A percentile compares a stretch with the other conserved stretches of the same genome.
Evolutionary conservation across 2,113 vertebrate genomes (phyloP).

Genomic region (Coturnix japonica): DNA sequence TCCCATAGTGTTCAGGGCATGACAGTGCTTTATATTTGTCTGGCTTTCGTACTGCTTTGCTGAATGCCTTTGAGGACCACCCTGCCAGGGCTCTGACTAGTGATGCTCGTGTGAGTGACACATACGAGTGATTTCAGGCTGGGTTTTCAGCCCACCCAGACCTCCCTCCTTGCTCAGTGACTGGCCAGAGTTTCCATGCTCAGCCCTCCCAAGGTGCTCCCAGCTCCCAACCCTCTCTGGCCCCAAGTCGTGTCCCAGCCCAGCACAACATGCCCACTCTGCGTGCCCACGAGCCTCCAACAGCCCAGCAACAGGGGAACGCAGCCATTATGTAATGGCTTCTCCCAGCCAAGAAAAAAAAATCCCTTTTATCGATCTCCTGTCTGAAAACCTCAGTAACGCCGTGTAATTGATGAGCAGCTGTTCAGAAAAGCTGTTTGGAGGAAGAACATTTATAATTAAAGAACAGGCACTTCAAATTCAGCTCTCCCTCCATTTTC

Average conservation of each 20-base stretch:
- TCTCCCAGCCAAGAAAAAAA: slow-evolving; percentile 51
- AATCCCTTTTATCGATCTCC: slow-evolving; percentile 65
- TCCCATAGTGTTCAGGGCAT: neutral
- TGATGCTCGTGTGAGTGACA: neutral
- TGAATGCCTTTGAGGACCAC: neutral
- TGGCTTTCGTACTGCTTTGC: neutral
- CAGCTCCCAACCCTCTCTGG: fast-evolving
- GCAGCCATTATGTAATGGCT: slow-evolving; percentile 69
- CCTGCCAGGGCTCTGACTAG: neutral
- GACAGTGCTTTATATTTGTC: neutral
- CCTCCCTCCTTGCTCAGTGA: neutral
- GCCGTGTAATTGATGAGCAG: slow-evolving; percentile 62
- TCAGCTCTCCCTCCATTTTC: slow-evolving; percentile 47
- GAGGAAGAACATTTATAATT: slow-evolving; percentile 70
- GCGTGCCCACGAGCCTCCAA: neutral
- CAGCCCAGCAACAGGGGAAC: slow-evolving; percentile 4
- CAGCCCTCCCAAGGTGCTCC: neutral
- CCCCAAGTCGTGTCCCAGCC: neutral
- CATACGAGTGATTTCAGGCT: fast-evolving
- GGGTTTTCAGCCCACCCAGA: neutral
- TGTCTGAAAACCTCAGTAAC: slow-evolving; percentile 63
- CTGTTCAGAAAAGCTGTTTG: slow-evolving; percentile 70
- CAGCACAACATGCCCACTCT: neutral
- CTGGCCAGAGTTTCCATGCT: fast-evolving
- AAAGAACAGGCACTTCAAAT: slow-evolving; percentile 59